phyloP scores from a whole-genome alignment of 2,113 vertebrate genomes.

The Pycnonotus jocosus region DNA sequence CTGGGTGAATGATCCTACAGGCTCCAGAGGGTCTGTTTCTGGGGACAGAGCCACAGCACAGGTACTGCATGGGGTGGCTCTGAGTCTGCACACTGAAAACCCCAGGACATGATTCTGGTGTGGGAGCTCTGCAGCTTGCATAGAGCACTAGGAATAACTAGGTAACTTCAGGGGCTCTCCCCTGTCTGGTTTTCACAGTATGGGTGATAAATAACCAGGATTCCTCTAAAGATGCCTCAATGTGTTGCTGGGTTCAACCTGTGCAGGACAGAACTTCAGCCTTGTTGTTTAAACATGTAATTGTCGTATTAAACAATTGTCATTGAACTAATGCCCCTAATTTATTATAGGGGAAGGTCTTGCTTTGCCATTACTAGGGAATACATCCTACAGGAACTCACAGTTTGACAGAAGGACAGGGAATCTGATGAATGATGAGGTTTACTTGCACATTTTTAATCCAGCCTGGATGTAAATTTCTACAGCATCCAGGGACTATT shows the following conservation, averaged over 20 bases:
- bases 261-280: not conserved
- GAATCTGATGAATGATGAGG: not conserved
- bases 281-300: not conserved
- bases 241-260: not conserved
- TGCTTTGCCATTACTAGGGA: not conserved
- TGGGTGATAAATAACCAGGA: not conserved
- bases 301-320: not conserved
- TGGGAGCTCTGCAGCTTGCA: not conserved
- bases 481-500: not conserved
- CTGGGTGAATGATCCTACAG: not conserved
- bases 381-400: not conserved
- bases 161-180: not conserved
- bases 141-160: not conserved
- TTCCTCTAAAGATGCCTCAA: not conserved
- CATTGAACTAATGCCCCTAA: not conserved
- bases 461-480: constrained; percentile 1
- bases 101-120: accelerated
- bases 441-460: constrained; percentile 9
- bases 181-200: not conserved
- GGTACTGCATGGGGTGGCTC: accelerated
- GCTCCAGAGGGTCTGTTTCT: not conserved
- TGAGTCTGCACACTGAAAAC: not conserved
- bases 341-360: not conserved
- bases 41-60: not conserved
- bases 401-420: not conserved